A percentile compares a stretch with the other conserved stretches of the same genome.
Conservation (phyloP, 2,797 vertebrate genomes). For the Eulemur coronatus region DNA sequence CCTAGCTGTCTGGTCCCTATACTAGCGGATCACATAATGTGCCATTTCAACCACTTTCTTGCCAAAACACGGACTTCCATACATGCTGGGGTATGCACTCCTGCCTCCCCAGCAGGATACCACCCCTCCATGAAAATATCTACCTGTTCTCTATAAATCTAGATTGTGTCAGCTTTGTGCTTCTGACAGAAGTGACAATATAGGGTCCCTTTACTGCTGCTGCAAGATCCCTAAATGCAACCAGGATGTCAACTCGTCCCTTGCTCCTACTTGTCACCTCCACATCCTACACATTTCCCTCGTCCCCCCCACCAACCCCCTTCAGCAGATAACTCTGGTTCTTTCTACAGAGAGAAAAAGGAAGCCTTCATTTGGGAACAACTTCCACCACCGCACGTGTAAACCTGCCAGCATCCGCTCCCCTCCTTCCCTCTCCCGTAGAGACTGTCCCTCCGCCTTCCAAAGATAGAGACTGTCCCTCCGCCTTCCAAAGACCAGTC, state of each 20-base stretch:
- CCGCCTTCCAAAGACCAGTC: neutral
- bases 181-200: neutral
- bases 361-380: too few relatives aligned
- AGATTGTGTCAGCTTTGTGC: neutral
- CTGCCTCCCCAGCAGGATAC: neutral
- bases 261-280: neutral
- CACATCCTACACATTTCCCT: neutral
- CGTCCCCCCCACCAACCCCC: neutral
- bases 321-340: neutral
- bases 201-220: too few relatives aligned
- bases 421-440: neutral
- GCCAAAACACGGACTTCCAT: neutral
- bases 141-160: neutral
- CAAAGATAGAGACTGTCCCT: neutral
- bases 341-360: neutral
- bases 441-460: neutral
- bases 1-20: neutral
- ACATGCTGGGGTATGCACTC: neutral
- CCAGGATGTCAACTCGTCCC: neutral
- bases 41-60: neutral
- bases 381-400: too few relatives aligned
- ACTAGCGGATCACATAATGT: neutral
- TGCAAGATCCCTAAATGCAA: neutral
- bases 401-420: too few relatives aligned
- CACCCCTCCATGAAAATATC: neutral